Conservation (phyloP, 2,113 vertebrate genomes). For the Siniperca knerii region DNA sequence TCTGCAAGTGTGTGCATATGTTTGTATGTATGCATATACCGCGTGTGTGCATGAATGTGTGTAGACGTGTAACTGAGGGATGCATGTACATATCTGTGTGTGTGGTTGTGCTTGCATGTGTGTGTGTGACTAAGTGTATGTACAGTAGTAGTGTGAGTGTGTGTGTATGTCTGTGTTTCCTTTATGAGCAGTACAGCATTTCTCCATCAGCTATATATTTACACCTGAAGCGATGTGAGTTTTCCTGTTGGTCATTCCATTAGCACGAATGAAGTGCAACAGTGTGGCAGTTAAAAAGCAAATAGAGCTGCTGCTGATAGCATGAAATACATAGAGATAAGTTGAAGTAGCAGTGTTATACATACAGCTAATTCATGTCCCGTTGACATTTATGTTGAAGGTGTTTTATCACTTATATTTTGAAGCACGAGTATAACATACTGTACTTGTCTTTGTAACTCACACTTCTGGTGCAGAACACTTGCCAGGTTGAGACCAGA, state of each 20-base stretch:
- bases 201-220: slow-evolving; percentile 8
- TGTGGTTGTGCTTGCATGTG: not conserved
- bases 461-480: not conserved
- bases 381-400: too few relatives aligned
- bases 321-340: not conserved
- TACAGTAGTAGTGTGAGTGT: too few relatives aligned
- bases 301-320: slow-evolving; percentile 1
- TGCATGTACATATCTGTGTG: not conserved
- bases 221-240: not conserved
- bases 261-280: not conserved
- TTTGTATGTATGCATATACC: not conserved
- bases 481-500: not conserved
- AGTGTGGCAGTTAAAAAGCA: not conserved
- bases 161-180: not conserved
- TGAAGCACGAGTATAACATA: not conserved
- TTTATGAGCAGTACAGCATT: not conserved
- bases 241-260: slow-evolving; percentile 5
- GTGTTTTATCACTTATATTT: not conserved
- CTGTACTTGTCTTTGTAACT: not conserved
- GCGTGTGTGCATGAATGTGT: not conserved
- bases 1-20: not conserved
- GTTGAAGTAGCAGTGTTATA: not conserved
- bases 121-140: not conserved
- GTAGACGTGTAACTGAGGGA: not conserved
- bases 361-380: not conserved